Conservation (phyloP, 1,140 invertebrate genomes). For the Tetramorium parvispinum region DNA sequence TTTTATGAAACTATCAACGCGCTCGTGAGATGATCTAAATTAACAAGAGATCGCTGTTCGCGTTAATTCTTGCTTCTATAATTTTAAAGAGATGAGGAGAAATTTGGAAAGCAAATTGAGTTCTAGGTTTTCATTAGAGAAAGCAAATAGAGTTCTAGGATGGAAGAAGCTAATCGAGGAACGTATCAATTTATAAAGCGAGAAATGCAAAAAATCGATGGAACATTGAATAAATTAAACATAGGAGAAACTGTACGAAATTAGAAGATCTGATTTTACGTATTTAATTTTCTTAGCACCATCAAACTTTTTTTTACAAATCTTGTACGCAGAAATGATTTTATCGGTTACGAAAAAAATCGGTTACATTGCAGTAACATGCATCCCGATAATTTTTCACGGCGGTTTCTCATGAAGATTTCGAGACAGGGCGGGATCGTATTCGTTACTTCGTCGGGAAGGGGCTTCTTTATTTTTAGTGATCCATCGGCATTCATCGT, state of each 20-base stretch:
- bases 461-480: slow-evolving; percentile 70
- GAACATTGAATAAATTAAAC: neutral
- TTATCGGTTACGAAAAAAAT: neutral
- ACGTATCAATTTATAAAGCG: neutral
- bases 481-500: slow-evolving; percentile 30
- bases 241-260: neutral
- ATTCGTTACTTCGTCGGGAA: slow-evolving; percentile 55
- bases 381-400: neutral
- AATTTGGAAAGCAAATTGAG: too few species aligned
- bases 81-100: neutral
- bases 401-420: neutral
- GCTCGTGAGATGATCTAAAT: neutral
- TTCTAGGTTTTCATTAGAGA: too few species aligned
- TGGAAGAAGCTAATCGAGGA: too few species aligned
- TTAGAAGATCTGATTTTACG: neutral
- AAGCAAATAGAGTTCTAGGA: too few species aligned
- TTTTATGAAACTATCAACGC: neutral
- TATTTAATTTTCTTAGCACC: neutral
- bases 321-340: too few species aligned
- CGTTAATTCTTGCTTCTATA: neutral
- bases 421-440: neutral
- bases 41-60: neutral
- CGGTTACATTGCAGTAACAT: neutral
- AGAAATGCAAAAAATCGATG: neutral
- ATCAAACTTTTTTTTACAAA: neutral